A percentile compares a stretch with the other conserved stretches of the same genome.
Evolutionary conservation across 2,113 vertebrate species (phyloP).

Genomic region (Anolis carolinensis): DNA sequence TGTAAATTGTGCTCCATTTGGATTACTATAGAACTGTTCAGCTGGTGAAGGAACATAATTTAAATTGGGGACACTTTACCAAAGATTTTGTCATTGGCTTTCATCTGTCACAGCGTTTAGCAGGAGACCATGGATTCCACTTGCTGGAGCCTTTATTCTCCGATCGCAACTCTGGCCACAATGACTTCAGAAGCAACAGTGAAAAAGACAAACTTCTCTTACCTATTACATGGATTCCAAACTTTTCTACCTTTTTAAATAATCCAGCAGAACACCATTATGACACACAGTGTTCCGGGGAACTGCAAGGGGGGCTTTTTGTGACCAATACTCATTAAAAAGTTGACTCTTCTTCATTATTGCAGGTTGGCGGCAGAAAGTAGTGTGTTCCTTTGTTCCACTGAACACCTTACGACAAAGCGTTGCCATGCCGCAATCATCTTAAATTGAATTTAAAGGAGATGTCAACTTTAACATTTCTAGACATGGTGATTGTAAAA

Average conservation of each 20-base stretch:
- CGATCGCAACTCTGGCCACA: neutral
- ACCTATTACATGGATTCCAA: neutral
- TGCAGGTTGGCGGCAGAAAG: neutral
- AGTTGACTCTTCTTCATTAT: neutral
- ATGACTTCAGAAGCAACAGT: neutral
- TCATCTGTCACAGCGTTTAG: neutral
- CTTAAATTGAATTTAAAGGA: neutral
- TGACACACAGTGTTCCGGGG: conserved; percentile 1
- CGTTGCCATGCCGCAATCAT: neutral
- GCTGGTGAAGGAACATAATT: neutral
- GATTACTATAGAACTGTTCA: neutral
- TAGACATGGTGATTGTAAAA: neutral
- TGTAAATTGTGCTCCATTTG: neutral
- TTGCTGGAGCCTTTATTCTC: neutral
- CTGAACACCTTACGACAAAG: neutral
- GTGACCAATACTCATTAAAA: neutral
- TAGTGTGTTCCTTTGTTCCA: neutral
- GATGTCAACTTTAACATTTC: neutral
- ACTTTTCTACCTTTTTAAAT: neutral
- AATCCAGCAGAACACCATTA: neutral
- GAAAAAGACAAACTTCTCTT: neutral
- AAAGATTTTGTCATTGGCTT: too few species aligned
- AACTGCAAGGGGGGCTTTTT: neutral
- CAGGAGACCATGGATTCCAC: too few species aligned
- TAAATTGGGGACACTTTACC: neutral